These are phyloP conservation scores for Xenopus laevis DNA, from an alignment of 2,113 vertebrate species.

Conservation along the genomic window DNA sequence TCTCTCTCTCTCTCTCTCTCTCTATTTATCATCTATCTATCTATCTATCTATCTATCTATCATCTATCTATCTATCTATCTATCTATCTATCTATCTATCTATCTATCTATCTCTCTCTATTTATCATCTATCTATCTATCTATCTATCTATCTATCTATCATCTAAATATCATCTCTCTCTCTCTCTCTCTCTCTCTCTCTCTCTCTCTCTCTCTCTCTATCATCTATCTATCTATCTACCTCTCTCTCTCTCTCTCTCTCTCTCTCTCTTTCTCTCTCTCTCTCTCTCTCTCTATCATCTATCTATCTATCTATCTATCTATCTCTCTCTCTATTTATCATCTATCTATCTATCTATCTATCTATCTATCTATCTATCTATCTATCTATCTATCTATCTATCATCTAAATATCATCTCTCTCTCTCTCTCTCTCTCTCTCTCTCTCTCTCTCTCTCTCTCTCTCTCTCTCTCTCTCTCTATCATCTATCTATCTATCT, in stretches of 20 bases:
- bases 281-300: conserved; percentile 3
- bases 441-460: conserved; percentile 7
- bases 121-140: background rate
- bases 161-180: too few species aligned
- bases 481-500: conserved; percentile 13
- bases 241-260: background rate
- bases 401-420: too few species aligned
- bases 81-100: too few species aligned
- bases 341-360: conserved; percentile 17
- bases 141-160: too few species aligned
- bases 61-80: background rate
- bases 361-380: conserved; percentile 17
- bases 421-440: background rate
- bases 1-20: conserved; percentile 8
- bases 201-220: too few species aligned
- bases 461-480: conserved; percentile 7
- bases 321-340: background rate
- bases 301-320: too few species aligned
- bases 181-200: too few species aligned
- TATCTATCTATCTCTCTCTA: too few species aligned
- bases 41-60: background rate
- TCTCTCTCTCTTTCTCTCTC: background rate
- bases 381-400: conserved; percentile 9
- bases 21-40: background rate
- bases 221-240: too few species aligned